phyloP scores from a whole-genome alignment of 2,113 vertebrate species.

The Erinaceus europaeus region DNA sequence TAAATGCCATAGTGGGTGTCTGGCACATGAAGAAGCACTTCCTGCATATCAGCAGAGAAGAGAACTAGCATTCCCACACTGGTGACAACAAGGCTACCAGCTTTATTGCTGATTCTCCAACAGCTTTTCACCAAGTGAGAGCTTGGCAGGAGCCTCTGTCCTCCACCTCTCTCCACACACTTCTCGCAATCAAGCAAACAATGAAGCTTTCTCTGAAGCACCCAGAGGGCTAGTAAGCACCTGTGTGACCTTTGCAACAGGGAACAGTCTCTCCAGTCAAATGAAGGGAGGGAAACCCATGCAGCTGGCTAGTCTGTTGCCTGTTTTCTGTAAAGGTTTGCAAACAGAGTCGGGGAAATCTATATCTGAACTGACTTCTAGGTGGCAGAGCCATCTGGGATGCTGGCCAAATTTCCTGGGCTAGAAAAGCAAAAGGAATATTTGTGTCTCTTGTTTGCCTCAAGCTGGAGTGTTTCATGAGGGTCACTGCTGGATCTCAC shows the following conservation, averaged over 20 bases:
- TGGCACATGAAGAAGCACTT: not conserved
- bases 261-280: not conserved
- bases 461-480: not conserved
- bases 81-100: not conserved
- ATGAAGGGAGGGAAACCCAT: not conserved
- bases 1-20: not conserved
- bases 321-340: not conserved
- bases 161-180: not conserved
- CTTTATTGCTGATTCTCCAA: not conserved
- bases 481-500: not conserved
- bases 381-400: not conserved
- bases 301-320: not conserved
- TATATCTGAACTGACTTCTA: slow-evolving; percentile 18
- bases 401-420: not conserved
- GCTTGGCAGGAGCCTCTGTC: not conserved
- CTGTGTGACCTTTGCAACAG: not conserved
- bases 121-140: not conserved
- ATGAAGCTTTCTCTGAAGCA: not conserved
- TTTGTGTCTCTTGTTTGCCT: not conserved
- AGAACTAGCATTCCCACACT: no score
- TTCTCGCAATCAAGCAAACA: not conserved
- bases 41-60: not conserved
- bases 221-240: not conserved
- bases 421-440: slow-evolving; percentile 27
- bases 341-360: not conserved